Base-by-base conservation (phyloP, 2,113 vertebrate genomes). In the Myiopsitta monachus region DNA sequence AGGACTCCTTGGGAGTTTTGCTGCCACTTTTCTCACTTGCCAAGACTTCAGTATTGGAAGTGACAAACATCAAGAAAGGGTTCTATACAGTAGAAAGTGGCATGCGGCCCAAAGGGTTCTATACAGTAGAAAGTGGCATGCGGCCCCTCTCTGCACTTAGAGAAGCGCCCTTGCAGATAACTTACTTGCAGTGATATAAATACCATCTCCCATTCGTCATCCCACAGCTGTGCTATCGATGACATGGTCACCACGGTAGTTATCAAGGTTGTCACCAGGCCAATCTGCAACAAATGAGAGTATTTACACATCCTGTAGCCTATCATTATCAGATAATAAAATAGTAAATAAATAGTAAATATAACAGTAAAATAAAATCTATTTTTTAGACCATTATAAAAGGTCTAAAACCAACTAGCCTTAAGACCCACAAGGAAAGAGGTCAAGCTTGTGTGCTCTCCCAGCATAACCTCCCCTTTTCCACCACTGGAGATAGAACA, bases 201-300 rank as follows among this genome's bases (percentile, higher is more conserved):
- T 26, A 99, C 97, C 90, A 99, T 98, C 75, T 98, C 98, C 99
- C 99, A 99, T 81, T 99, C 99, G 0, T 99, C 98, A 3, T 98
- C 97, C 99, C 99, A 99, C 8, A 99, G 93, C 96, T 99, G 98
- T 46, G 98, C 98, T 63, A 99, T 97, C 1, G 99, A 99, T 10
- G 99, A 97, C 90, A 99, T 97, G n/a, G 99, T 99, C 74, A 99
- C 98, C 88, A 99, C 97, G 0, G 98, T 99, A 28, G 98, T 98
- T 79, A 98, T 97, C 91, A 99, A 94, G 33, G 98, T 98, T 2
- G 98, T 98, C 87, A 98, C 77, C 88, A 99, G 98, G 22, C 98
- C 99, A 33, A 99, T 98, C 99, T 99, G 97, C 15, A 97, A 92
- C 19, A 78, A 76, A 94, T 6, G 10, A 63, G 21, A 87, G 74